phyloP scores from a whole-genome alignment of 2,797 vertebrate genomes.

The Pitangus sulphuratus region DNA sequence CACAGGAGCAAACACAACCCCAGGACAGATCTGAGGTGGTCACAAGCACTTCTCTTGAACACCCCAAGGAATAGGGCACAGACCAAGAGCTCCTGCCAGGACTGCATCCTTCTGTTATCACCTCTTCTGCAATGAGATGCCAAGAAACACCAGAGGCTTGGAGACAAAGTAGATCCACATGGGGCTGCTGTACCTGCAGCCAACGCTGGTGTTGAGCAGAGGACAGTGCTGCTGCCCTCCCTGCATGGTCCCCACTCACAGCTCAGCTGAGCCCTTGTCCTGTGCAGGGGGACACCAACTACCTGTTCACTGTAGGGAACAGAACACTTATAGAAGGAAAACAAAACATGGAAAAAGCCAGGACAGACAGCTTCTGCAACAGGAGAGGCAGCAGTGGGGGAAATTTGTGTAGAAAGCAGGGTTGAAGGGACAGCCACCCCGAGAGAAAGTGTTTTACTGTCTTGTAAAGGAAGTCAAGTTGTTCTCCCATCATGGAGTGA shows the following conservation, averaged over 20 bases:
- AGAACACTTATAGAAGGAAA: rapidly evolving
- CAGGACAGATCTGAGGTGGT: rapidly evolving
- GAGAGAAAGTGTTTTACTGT: rapidly evolving
- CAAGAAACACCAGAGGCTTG: background rate
- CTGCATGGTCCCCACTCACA: rapidly evolving
- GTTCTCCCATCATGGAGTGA: background rate
- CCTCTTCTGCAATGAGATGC: background rate
- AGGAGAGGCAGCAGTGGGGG: background rate
- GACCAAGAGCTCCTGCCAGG: background rate
- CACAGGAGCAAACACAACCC: background rate
- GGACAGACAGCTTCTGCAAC: background rate
- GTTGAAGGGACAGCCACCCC: background rate
- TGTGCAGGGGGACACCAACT: rapidly evolving
- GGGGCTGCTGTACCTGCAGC: background rate
- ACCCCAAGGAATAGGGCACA: background rate
- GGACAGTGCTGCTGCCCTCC: background rate
- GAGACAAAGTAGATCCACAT: rapidly evolving
- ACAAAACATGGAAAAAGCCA: rapidly evolving
- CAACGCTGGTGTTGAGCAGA: background rate
- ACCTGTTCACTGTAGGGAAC: rapidly evolving
- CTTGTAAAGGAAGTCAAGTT: background rate
- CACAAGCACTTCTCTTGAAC: background rate
- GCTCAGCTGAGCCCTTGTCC: background rate
- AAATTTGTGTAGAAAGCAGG: rapidly evolving
- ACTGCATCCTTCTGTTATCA: background rate